Conservation (phyloP, 2,113 vertebrate genomes). For the Etia nguti region DNA sequence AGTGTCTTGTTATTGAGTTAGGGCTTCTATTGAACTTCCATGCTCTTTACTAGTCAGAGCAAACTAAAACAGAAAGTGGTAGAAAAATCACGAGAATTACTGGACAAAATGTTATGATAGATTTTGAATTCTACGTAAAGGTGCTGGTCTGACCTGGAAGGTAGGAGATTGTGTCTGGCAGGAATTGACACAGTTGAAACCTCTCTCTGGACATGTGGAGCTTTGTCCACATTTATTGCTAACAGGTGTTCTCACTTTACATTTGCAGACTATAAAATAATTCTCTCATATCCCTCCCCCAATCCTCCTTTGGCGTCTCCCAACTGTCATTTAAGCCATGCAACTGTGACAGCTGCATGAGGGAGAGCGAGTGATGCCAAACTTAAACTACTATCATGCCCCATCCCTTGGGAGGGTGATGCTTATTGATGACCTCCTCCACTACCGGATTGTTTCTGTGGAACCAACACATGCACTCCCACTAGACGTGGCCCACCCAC, state of each 20-base stretch:
- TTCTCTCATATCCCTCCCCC: not conserved
- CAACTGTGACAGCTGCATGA: conserved; percentile 19
- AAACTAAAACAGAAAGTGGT: not conserved
- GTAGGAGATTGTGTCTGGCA: not conserved
- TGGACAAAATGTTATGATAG: not conserved
- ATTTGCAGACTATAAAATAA: not conserved
- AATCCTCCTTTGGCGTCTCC: not conserved
- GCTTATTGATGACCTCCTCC: conserved; percentile 14
- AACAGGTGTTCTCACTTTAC: conserved; percentile 17
- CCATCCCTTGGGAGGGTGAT: conserved; percentile 5
- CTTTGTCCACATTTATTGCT: not conserved
- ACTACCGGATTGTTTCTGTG: conserved; percentile 25
- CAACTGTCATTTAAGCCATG: conserved; percentile 12
- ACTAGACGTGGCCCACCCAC: conserved; percentile 46
- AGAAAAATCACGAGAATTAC: not conserved
- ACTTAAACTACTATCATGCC: conserved; percentile 9
- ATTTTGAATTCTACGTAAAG: not conserved
- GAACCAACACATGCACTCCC: conserved; percentile 7
- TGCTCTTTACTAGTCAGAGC: not conserved
- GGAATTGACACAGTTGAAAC: not conserved
- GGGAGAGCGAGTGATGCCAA: not conserved
- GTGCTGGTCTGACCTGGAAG: not conserved
- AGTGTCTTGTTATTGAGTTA: not conserved
- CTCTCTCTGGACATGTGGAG: not conserved
- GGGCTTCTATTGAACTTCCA: not conserved